Percentiles rank a stretch among this genome's conserved stretches.
Evolutionary conservation across 1,140 invertebrate species (phyloP).

Genomic region (Bombus haemorrhoidalis): DNA sequence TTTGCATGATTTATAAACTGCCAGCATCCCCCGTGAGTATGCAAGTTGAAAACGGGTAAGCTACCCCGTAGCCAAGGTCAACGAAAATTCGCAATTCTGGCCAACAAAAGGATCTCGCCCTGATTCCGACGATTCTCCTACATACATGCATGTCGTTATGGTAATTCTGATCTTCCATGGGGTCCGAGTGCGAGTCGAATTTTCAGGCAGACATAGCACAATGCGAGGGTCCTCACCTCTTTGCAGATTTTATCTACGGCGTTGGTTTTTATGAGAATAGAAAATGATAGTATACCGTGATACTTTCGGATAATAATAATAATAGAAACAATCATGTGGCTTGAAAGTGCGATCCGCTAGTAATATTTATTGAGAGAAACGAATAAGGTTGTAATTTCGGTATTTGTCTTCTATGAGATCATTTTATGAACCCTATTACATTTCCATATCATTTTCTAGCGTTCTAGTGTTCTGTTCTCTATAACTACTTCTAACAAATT

Average conservation of each 20-base stretch:
- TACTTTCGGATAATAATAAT: constrained; percentile 25
- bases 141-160: constrained; percentile 75
- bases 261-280: neutral
- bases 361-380: neutral
- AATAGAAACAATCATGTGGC: neutral
- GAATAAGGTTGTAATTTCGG: neutral
- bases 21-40: neutral
- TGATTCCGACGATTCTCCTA: constrained; percentile 59
- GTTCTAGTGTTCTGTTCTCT: too few species aligned
- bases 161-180: constrained; percentile 62
- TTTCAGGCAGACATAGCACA: constrained; percentile 5
- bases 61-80: constrained; percentile 57
- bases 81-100: constrained; percentile 57
- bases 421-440: neutral
- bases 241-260: constrained; percentile 33
- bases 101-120: constrained; percentile 52
- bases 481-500: too few species aligned
- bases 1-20: constrained; percentile 35
- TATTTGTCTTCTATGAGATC: neutral
- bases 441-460: too few species aligned
- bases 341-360: neutral
- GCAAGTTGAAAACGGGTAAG: neutral
- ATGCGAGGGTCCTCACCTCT: constrained; percentile 16
- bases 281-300: neutral
- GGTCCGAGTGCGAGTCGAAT: constrained; percentile 53